These are phyloP conservation scores for Baryphthengus martii DNA, from an alignment of 2,113 vertebrate species.

Conservation along the genomic window DNA sequence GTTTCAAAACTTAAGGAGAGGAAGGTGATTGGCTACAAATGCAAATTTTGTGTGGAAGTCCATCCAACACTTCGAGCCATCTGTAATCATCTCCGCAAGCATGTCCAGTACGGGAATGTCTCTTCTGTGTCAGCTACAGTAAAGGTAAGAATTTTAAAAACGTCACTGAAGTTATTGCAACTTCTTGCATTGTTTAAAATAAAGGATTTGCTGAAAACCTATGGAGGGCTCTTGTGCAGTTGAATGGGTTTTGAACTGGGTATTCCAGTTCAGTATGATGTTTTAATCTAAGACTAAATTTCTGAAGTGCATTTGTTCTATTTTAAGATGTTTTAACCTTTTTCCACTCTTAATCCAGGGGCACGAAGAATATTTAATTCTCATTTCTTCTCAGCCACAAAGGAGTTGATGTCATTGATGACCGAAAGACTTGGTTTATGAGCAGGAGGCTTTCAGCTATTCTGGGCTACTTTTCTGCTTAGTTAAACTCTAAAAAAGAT, in stretches of 20 bases:
- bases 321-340: constrained; percentile 47
- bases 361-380: constrained; percentile 20
- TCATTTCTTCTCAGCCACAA: constrained; percentile 20
- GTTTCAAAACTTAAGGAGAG: constrained; percentile 80
- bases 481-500: not conserved
- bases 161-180: not conserved
- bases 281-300: not conserved
- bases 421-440: constrained; percentile 3
- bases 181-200: not conserved
- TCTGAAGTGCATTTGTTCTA: not conserved
- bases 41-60: constrained; percentile 96
- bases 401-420: constrained; percentile 28
- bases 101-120: constrained; percentile 91
- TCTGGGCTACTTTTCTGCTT: not conserved
- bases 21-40: constrained; percentile 90
- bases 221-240: not conserved
- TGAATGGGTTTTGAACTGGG: not conserved
- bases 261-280: not conserved
- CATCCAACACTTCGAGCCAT: constrained; percentile 95
- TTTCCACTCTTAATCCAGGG: constrained; percentile 43
- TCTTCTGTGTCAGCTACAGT: constrained; percentile 82
- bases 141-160: constrained; percentile 70
- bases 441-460: not conserved
- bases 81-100: constrained; percentile 97
- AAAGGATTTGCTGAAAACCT: not conserved